Conservation (phyloP, 2,888 invertebrate species). For the Megamerina dolium region DNA sequence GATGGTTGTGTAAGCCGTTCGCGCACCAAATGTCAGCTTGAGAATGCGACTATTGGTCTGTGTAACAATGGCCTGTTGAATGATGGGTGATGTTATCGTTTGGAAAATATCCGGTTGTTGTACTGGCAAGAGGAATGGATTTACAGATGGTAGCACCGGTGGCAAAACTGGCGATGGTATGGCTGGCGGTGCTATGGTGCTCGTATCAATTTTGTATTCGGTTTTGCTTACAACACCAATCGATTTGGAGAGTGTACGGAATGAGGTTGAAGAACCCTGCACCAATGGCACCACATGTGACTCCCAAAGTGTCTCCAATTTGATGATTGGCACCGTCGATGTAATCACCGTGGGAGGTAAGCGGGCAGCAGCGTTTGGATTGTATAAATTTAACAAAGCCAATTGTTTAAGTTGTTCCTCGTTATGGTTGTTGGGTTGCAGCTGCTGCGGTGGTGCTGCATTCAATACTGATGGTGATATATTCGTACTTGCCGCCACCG, state of each 20-base stretch:
- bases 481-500: neutral
- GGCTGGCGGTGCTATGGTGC: constrained; percentile 56
- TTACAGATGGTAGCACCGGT: constrained; percentile 24
- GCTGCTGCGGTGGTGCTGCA: constrained; percentile 3
- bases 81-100: constrained; percentile 72
- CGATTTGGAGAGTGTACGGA: constrained; percentile 72
- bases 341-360: constrained; percentile 69
- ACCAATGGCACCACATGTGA: constrained; percentile 75
- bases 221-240: constrained; percentile 74
- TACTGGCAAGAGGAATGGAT: constrained; percentile 54
- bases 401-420: constrained; percentile 62
- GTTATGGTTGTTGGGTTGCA: constrained; percentile 11
- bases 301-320: constrained; percentile 73
- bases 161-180: constrained; percentile 60
- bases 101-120: constrained; percentile 67
- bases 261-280: constrained; percentile 67
- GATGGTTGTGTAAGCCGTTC: constrained; percentile 80
- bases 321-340: constrained; percentile 70
- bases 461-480: neutral
- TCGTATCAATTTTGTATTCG: constrained; percentile 70
- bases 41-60: constrained; percentile 75
- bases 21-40: constrained; percentile 85
- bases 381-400: constrained; percentile 65
- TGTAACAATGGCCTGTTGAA: constrained; percentile 71
- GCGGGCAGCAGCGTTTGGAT: constrained; percentile 59